These are phyloP conservation scores for Hystrix brachyura DNA, from an alignment of 2,113 vertebrate genomes.

Conservation along the genomic window DNA sequence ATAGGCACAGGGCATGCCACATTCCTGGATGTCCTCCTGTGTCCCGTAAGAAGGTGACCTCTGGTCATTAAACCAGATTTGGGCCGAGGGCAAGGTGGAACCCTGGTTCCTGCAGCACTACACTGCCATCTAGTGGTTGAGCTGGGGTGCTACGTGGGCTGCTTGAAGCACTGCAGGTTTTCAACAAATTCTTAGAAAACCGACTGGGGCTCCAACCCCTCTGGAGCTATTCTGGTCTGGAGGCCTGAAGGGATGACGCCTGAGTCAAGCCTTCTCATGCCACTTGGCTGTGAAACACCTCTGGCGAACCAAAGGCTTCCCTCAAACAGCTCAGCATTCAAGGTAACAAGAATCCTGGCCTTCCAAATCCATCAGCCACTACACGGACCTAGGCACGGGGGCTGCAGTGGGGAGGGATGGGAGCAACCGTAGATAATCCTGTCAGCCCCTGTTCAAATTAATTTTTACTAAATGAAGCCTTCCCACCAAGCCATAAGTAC, in stretches of 20 bases:
- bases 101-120: neutral
- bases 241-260: neutral
- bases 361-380: neutral
- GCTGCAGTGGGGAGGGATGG: neutral
- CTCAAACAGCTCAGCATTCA: neutral
- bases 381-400: neutral
- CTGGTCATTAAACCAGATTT: neutral
- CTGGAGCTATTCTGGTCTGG: neutral
- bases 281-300: neutral
- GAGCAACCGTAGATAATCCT: no score
- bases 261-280: neutral
- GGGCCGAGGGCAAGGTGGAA: neutral
- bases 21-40: neutral
- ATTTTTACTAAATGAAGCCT: neutral
- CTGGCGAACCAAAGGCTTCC: neutral
- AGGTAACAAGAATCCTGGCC: neutral
- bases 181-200: neutral
- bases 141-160: rapidly evolving
- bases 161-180: neutral
- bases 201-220: rapidly evolving
- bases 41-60: neutral
- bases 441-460: neutral
- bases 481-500: neutral
- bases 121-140: constrained; percentile 50
- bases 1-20: neutral